A percentile compares a stretch with the other conserved stretches of the same genome.
Evolutionary conservation across 2,888 invertebrate species (phyloP).

Genomic region (Limnephilus rhombicus): DNA sequence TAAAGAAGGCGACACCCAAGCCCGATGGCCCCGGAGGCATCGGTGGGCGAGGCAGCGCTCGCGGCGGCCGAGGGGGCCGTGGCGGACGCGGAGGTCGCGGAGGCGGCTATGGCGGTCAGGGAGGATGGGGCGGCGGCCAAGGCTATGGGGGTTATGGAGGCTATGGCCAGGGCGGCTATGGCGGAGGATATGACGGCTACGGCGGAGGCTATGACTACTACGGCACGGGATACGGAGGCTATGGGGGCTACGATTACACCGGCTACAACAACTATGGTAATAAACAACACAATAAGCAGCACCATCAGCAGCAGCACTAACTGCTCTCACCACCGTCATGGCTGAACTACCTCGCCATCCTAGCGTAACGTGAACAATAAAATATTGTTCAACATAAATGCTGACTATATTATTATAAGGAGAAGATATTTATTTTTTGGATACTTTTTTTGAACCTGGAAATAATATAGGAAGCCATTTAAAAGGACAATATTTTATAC

Average conservation of each 20-base stretch:
- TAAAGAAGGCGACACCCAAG: constrained; percentile 96
- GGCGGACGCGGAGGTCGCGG: constrained; percentile 85
- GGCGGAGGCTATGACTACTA: constrained; percentile 84
- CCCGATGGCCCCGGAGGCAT: constrained; percentile 86
- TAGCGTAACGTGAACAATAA: constrained; percentile 55
- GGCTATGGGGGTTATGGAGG: constrained; percentile 82
- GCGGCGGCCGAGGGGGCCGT: constrained; percentile 80
- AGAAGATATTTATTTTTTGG: constrained; percentile 66
- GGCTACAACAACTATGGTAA: constrained; percentile 91
- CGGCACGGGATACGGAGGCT: constrained; percentile 87
- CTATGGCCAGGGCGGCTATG: constrained; percentile 84
- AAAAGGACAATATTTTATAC: constrained; percentile 66
- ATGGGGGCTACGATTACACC: constrained; percentile 89
- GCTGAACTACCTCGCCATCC: constrained; percentile 48
- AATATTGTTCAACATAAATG: constrained; percentile 64
- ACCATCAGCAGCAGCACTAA: constrained; percentile 65
- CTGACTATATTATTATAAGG: constrained; percentile 60
- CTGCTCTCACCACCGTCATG: constrained; percentile 35
- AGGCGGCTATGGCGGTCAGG: constrained; percentile 81
- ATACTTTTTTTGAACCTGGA: constrained; percentile 62
- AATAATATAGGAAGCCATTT: constrained; percentile 60
- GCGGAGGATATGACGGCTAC: constrained; percentile 87
- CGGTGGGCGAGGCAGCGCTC: constrained; percentile 81
- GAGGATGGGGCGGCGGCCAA: constrained; percentile 82
- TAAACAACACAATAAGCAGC: constrained; percentile 69